Evolutionary conservation across 1,140 invertebrate genomes (phyloP).

Genomic region (Psix sp.): DNA sequence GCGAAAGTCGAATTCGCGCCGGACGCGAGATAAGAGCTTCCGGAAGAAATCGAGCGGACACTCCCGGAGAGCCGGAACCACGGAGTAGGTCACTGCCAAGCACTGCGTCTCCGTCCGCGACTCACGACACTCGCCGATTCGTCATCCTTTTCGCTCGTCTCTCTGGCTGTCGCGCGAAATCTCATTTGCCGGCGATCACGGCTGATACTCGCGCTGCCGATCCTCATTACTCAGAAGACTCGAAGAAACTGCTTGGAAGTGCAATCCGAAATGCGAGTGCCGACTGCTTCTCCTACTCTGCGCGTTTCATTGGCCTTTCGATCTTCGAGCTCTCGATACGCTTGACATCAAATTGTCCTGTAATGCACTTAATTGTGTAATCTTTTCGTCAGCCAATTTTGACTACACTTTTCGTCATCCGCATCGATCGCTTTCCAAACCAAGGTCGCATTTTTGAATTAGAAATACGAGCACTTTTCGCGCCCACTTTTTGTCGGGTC

Average conservation of each 20-base stretch:
- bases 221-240: conserved; percentile 51
- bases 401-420: conserved; percentile 5
- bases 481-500: no score
- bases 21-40: conserved; percentile 39
- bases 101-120: conserved; percentile 42
- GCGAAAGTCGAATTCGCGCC: conserved; percentile 5
- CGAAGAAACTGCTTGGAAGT: conserved; percentile 60
- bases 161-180: no score
- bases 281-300: conserved; percentile 60
- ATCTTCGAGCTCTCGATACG: conserved; percentile 61
- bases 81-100: conserved; percentile 58
- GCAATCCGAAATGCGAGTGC: conserved; percentile 57
- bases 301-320: conserved; percentile 59
- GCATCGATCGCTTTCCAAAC: no score
- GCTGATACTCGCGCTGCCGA: conserved; percentile 10
- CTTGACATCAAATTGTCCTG: conserved; percentile 57
- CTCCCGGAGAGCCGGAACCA: conserved; percentile 35
- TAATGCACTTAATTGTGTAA: conserved; percentile 52
- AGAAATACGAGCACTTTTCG: no score
- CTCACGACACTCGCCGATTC: conserved; percentile 19
- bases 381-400: conserved; percentile 18
- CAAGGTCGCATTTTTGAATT: no score
- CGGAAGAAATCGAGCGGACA: conserved; percentile 38
- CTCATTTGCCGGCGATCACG: neutral
- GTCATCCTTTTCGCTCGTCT: conserved; percentile 4